phyloP scores from a whole-genome alignment of 2,113 vertebrate genomes.

The Mustela lutreola region DNA sequence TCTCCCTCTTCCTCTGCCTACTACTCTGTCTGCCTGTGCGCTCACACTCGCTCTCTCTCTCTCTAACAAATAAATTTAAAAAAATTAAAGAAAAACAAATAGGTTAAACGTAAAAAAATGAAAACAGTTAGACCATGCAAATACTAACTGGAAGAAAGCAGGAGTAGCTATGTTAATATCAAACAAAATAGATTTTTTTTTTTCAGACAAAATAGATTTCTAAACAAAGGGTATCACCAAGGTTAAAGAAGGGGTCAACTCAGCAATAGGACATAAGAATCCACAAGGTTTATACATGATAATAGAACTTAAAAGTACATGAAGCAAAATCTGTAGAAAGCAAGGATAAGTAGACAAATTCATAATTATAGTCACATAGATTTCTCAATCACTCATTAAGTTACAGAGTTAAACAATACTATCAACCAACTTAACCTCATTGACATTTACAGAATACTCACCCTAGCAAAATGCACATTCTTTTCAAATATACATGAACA shows the following conservation, averaged over 20 bases:
- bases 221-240: not conserved
- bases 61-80: too few species aligned
- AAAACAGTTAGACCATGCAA: not conserved
- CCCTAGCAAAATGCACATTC: not conserved
- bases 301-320: not conserved
- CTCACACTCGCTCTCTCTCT: too few species aligned
- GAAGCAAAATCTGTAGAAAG: not conserved
- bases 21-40: too few species aligned
- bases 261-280: not conserved
- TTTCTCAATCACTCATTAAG: not conserved
- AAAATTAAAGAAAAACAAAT: not conserved
- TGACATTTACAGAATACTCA: not conserved
- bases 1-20: too few species aligned
- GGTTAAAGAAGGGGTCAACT: not conserved
- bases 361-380: not conserved
- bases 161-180: not conserved
- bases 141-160: not conserved
- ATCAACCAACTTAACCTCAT: not conserved
- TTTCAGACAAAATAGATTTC: not conserved
- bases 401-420: not conserved
- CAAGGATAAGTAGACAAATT: not conserved
- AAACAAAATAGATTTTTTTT: not conserved
- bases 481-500: not conserved
- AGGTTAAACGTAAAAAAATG: not conserved
- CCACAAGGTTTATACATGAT: not conserved